Evolutionary conservation across 2,113 vertebrate species (phyloP), one percentile per base, ranked within the genome.

Genomic region (Lepus timidus): DNA sequence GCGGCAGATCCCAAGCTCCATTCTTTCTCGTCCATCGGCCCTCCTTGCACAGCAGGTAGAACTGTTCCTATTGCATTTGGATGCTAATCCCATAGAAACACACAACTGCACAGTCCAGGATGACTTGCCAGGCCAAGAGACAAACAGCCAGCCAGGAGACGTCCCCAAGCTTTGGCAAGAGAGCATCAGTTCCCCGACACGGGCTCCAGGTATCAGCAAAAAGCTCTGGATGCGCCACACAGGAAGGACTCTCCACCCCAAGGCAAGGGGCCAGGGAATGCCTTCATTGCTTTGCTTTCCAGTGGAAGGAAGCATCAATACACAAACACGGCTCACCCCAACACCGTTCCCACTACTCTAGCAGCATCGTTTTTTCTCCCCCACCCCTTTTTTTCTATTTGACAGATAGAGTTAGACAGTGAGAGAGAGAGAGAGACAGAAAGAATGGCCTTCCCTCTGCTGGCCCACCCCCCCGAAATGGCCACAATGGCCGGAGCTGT

Each of bases 51-150:
- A 55, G 84, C 0, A 6, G 61, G 36, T 13, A 80, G 87, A 80
- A n/a, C 23, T 55, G 76, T 55, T 36, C 64, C 71, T 71, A 58
- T 1, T 93, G 16, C 49, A 55, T 68, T 88, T 93, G 94, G 71
- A 95, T 36, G 64, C 70, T 67, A 79, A 78, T 52, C 62, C 20
- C 27, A 3, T 17, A 8, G 17, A 65, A 88, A 78, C 25, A 73
- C 68, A 83, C 64, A 88, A 70, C 51, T 80, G 64, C 49, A 52
- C 0, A 12, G 25, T 17, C 36, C 79, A 61, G 9, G 31, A 22
- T 75, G 88, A 2, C 51, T 27, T 33, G 44, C 36, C 36, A 62
- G 85, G 75, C 75, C 91, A 92, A 76, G 82, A 82, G 88, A 33
- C 73, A 44, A 68, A 65, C 92, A 61, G 33, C 29, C 51, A 84